A percentile compares a stretch with the other conserved stretches of the same genome.
phyloP scores from a whole-genome alignment of 2,888 invertebrate species.

The Polylopha cassiicola region DNA sequence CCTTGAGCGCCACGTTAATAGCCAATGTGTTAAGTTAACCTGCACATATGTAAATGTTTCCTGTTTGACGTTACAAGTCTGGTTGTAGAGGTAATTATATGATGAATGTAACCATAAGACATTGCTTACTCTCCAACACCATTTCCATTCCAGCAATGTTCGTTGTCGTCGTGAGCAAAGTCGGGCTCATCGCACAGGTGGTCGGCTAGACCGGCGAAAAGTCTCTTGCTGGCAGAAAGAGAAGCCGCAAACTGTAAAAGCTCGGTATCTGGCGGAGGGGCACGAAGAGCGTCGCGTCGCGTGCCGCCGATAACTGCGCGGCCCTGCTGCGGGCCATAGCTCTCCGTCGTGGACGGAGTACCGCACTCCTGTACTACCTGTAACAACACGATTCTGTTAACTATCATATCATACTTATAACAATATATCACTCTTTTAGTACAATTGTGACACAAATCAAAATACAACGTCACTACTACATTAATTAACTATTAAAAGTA shows the following conservation, averaged over 20 bases:
- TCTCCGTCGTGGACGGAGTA: conserved; percentile 52
- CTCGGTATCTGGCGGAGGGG: conserved; percentile 80
- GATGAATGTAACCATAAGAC: no score
- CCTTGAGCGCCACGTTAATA: no score
- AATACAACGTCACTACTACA: no score
- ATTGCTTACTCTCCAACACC: conserved; percentile 86
- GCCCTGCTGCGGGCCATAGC: conserved; percentile 34
- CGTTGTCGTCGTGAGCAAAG: conserved; percentile 80
- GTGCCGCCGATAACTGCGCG: conserved; percentile 42
- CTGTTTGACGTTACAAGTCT: no score
- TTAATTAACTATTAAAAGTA: no score
- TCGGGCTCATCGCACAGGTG: conserved; percentile 85
- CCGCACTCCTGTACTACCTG: conserved; percentile 69
- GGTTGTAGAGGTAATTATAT: no score
- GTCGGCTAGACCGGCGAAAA: conserved; percentile 90
- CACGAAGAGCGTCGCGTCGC: conserved; percentile 67
- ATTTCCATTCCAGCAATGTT: conserved; percentile 90
- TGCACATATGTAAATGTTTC: no score
- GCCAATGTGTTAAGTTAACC: no score
- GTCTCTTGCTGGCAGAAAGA: conserved; percentile 84
- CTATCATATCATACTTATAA: no score
- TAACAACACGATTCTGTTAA: conserved; percentile 6
- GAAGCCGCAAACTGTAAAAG: conserved; percentile 80
- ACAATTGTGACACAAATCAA: no score
- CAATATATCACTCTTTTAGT: no score